A percentile compares a stretch with the other conserved stretches of the same genome.
Evolutionary conservation across 2,888 invertebrate genomes (phyloP).

Genomic region (Atethmia centrago): DNA sequence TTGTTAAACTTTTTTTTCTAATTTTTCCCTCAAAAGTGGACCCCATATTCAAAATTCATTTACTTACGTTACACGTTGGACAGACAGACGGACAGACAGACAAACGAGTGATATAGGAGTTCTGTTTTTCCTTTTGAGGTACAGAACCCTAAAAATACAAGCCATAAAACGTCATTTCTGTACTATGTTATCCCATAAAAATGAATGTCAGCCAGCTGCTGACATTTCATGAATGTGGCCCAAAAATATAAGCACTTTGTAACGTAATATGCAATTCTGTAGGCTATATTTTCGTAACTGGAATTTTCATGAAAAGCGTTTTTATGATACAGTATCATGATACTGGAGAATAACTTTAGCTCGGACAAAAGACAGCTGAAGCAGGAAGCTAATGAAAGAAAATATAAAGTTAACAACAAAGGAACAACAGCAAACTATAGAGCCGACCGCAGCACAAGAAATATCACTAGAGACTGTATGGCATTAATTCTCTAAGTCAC

Average conservation of each 20-base stretch:
- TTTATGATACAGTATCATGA: slow-evolving; percentile 44
- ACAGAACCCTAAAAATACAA: too few species aligned
- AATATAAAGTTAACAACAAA: slow-evolving; percentile 52
- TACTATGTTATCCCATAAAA: slow-evolving; percentile 66
- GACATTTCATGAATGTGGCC: slow-evolving; percentile 63
- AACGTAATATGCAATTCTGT: slow-evolving; percentile 71
- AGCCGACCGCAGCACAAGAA: slow-evolving; percentile 26
- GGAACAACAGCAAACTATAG: slow-evolving; percentile 31
- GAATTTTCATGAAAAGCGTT: slow-evolving; percentile 59
- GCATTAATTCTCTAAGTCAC: slow-evolving; percentile 33
- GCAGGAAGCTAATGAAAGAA: slow-evolving; percentile 50
- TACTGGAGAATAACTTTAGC: slow-evolving; percentile 52
- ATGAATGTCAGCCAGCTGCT: slow-evolving; percentile 64
- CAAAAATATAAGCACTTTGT: slow-evolving; percentile 66
- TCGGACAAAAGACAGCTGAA: slow-evolving; percentile 20
- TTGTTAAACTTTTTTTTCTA: too few species aligned
- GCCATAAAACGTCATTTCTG: slow-evolving; percentile 52
- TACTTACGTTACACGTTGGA: too few species aligned
- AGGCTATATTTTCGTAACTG: slow-evolving; percentile 66
- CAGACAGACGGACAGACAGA: too few species aligned
- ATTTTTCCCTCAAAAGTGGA: too few species aligned
- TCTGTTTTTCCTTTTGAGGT: too few species aligned
- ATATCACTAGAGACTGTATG: slow-evolving; percentile 23
- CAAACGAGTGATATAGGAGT: too few species aligned
- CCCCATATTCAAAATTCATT: too few species aligned